Evolutionary conservation across 2,113 vertebrate species (phyloP).

Genomic region (Scomber scombrus): DNA sequence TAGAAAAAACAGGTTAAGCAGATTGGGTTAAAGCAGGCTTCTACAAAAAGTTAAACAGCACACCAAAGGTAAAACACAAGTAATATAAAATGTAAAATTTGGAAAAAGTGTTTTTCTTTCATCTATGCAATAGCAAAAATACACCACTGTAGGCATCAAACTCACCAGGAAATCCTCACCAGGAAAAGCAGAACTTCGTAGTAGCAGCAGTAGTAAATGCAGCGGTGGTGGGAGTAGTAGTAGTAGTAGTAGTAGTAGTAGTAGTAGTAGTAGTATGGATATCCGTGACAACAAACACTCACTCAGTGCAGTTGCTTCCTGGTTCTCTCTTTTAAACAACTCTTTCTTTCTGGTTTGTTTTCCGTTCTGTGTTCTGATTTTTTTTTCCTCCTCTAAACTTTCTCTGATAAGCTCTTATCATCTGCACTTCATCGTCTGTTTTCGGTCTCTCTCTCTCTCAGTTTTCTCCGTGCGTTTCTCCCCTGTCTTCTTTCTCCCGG

Average conservation of each 20-base stretch:
- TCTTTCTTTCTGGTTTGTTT: slow-evolving; percentile 33
- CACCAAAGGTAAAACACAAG: neutral
- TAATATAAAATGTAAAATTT: neutral
- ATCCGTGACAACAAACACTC: slow-evolving; percentile 50
- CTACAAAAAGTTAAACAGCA: neutral
- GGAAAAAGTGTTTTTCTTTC: slow-evolving; percentile 1
- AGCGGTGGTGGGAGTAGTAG: neutral
- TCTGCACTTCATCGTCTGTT: slow-evolving; percentile 25
- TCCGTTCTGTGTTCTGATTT: neutral
- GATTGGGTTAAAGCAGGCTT: neutral
- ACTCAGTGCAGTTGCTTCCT: slow-evolving; percentile 67
- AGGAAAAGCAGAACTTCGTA: slow-evolving; percentile 60
- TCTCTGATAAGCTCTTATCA: slow-evolving; percentile 17
- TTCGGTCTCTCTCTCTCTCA: slow-evolving; percentile 30
- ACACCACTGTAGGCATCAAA: slow-evolving; percentile 27
- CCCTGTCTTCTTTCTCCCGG: slow-evolving; percentile 43
- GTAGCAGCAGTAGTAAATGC: slow-evolving; percentile 13
- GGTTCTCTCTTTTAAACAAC: slow-evolving; percentile 60
- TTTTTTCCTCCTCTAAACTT: slow-evolving; percentile 23
- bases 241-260: neutral
- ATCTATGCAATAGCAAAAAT: neutral
- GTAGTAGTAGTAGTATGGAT: slow-evolving; percentile 9
- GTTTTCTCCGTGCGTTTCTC: slow-evolving; percentile 7
- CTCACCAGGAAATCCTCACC: slow-evolving; percentile 73
- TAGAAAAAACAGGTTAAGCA: neutral